phyloP scores from a whole-genome alignment of 2,113 vertebrate genomes.

The Kobus ellipsiprymnus region DNA sequence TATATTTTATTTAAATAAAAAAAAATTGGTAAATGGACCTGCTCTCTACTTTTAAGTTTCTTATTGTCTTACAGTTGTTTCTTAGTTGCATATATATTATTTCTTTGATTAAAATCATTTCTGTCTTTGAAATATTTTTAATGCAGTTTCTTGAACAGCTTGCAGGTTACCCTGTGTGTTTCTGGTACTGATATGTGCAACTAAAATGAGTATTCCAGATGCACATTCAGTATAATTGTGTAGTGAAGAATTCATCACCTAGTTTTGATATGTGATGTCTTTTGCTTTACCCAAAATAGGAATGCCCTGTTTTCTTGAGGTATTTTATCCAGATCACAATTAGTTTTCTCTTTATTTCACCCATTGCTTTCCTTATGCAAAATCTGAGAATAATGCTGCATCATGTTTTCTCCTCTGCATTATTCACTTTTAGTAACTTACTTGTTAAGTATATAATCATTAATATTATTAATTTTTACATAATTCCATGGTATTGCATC shows the following conservation, averaged over 20 bases:
- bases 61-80: background rate
- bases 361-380: background rate
- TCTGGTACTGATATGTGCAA: background rate
- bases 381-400: background rate
- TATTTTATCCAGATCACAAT: background rate
- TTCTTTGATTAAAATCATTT: background rate
- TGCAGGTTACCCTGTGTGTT: background rate
- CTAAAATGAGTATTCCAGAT: background rate
- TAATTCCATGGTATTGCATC: background rate
- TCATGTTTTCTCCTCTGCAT: background rate
- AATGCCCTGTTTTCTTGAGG: background rate
- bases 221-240: background rate
- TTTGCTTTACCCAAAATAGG: conserved; percentile 2
- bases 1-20: background rate
- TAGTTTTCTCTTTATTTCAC: conserved; percentile 8
- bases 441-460: background rate
- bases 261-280: background rate
- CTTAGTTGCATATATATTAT: background rate
- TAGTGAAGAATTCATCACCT: background rate
- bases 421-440: background rate
- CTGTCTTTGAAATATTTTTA: background rate
- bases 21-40: background rate
- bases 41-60: background rate
- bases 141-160: background rate
- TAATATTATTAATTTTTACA: background rate